Percentiles rank a stretch among this genome's conserved stretches.
These are phyloP conservation scores for Pachyseris speciosa DNA, from an alignment of 64 coral and sea anemone species.

Conservation along the genomic window DNA sequence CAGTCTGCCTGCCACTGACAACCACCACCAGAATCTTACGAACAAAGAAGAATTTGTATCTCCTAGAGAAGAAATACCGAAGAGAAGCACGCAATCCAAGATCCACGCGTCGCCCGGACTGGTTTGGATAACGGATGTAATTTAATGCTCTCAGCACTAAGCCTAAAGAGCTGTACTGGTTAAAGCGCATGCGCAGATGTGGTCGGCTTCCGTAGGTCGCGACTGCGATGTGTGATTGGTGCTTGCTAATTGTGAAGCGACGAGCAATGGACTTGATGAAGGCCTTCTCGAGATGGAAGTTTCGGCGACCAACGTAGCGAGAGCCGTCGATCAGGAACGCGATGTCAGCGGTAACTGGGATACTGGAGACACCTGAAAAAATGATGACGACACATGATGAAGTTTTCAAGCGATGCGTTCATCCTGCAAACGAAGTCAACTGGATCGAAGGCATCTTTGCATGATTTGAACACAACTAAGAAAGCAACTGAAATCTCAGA, in stretches of 20 bases:
- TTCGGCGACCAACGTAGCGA: conserved; percentile 27
- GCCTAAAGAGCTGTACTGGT: conserved; percentile 13
- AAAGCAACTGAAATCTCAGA: too few species aligned
- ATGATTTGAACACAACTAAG: too few species aligned
- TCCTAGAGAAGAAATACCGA: conserved; percentile 22
- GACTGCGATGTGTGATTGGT: conserved; percentile 61
- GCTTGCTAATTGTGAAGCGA: conserved; percentile 34
- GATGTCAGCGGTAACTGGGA: conserved; percentile 55
- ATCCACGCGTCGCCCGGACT: conserved; percentile 26
- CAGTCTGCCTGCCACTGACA: conserved; percentile 49
- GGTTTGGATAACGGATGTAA: conserved; percentile 51
- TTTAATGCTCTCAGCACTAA: not conserved
- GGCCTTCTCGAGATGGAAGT: conserved; percentile 69
- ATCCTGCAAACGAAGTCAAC: not conserved
- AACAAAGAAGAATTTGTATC: conserved; percentile 11
- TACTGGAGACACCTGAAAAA: not conserved
- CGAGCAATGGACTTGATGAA: conserved; percentile 58
- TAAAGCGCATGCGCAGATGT: conserved; percentile 17
- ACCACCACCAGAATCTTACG: conserved; percentile 56
- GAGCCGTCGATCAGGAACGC: conserved; percentile 81
- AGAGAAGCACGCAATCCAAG: not conserved
- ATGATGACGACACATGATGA: not conserved
- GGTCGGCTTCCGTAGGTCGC: conserved; percentile 50
- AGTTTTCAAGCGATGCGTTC: not conserved
- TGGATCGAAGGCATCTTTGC: too few species aligned